Base-by-base conservation (phyloP, 2,113 vertebrate genomes). In the Pholis gunnellus region DNA sequence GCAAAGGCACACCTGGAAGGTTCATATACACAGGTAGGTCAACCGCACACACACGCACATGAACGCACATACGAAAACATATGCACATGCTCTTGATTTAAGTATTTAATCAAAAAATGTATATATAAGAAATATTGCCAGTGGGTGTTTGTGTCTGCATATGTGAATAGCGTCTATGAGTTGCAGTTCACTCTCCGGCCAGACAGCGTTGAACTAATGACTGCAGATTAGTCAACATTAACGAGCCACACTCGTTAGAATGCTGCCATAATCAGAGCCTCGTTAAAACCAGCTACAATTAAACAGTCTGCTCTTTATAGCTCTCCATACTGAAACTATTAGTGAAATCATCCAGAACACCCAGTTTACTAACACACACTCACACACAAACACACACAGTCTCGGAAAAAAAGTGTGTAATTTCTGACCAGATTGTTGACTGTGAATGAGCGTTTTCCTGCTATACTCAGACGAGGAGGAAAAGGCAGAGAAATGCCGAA, bases 281-380 rank as follows among this genome's bases (percentile, higher is more conserved):
- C 87, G 81, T 93, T 94, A 93, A 92, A 89, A 83, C 56, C 82
- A 87, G 87, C 89, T 92, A 91, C 92, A 94, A 94, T 92, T 94
- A 93, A 92, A 94, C 90, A 93, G 93, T 92, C 91, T 94, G 93
- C 82, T 91, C 89, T 91, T 92, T 93, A 93, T 89, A 85, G 79
- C 71, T 54, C 87, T 86, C 85, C 93, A 94, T 92, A 78, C 90
- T 94, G 93, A 88, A 94, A 88, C 92, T 92, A 94, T 94, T 94
- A 94, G 93, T 90, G 85, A 93, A 94, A 89, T 91, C 92, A 94
- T 87, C 87, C 92, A 93, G 89, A 94, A 92, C 93, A 92, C 90
- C 84, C 91, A 91, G 91, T 93, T 94, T 91, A 92, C 91, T 50
- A 86, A 93, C 88, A 87, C 89, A 87, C 88, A 88, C 75, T 78